Base-by-base conservation (phyloP, 2,113 vertebrate species). In the Penelope pileata region DNA sequence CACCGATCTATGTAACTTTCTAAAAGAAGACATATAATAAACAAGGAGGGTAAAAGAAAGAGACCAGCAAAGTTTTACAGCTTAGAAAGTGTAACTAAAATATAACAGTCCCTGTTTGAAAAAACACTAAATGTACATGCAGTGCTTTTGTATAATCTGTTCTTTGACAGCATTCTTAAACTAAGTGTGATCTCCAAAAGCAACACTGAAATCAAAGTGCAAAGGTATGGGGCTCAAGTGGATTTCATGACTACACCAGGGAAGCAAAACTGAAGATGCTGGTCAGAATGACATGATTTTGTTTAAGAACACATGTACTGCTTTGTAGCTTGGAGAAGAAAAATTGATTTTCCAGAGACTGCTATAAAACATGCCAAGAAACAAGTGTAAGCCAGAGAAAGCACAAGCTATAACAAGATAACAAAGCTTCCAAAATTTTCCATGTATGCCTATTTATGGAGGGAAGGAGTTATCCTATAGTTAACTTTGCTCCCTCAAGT, bases 261-360 rank as follows among this genome's bases (percentile, higher is more conserved):
- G 82, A 81, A 88, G 54, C 36, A 45, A 70, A 90, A 45, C 38
- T 59, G 13, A 93, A 80, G 88, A 85, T 18, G 64, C 16, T 86
- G 84, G 72, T 93, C 74, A 90, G 73, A 72, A 74, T 21, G 78
- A 75, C 66, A 83, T 68, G 56, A 38, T 19, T 91, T 94, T 96
- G 72, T 91, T 96, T 96, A 93, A 94, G 63, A 91, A 83, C 54
- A 81, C 54, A 6, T 58, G 84, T 32, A 74, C 83, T 85, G 63
- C 82, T 77, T 86, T 78, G 83, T 63, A 74, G 86, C 83, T 93
- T 78, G 59, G 47, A 74, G 58, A 95, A 95, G 94, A 96, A 94
- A 95, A 96, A 96, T 92, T 21, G 64, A 75, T 96, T 96, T 96
- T 96, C 95, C 92, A 96, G 90, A 56, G 94, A 83, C 29, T 68